Base-by-base conservation (phyloP, 2,888 invertebrate species). In the Aporophyla nigra region DNA sequence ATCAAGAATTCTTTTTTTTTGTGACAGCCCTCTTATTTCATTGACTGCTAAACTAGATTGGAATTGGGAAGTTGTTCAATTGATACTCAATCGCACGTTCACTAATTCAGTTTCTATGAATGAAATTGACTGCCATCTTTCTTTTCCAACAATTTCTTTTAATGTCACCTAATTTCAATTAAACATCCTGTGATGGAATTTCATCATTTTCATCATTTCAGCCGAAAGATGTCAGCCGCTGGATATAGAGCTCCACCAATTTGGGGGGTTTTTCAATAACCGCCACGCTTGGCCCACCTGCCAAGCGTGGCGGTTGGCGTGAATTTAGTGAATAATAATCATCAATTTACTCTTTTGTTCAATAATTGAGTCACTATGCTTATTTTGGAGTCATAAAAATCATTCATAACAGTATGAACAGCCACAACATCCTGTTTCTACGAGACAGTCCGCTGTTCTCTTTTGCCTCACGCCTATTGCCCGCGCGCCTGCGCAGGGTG, bases 401-500 rank as follows among this genome's bases (percentile, higher is more conserved):
- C 16, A 19, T 19, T 51, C 12, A 40, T 1, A 33, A 53, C n/a
- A 72, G 9, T 33, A 46, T 54, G 10, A 51, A 10, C 21, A 33
- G 9, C 4, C 7, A 19, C 61, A 16, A 72, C 58, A 80, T 79
- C 80, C 83, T 83, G 79, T 82, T 82, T 58, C 63, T 12, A 59
- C 6, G 14, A 19, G 5, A n/a, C 3, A 58, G 12, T 1, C 51
- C 76, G 67, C 76, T 70, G 21, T n/a, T 61, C 83, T 84, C 90
- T 88, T 65, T 65, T 90, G 71, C 76, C 88, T 91, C 91, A 87
- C 75, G 72, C 78, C 82, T 68, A 78, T 51, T 71, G 73, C 87
- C 90, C 88, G 93, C 94, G 93, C 94, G 93, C 92, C 93, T 90
- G 88, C 82, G 90, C 91, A 92, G 96, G 96, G 96, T 95, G 96